phyloP scores from a whole-genome alignment of 2,797 vertebrate species.

The Protonibea diacanthus region DNA sequence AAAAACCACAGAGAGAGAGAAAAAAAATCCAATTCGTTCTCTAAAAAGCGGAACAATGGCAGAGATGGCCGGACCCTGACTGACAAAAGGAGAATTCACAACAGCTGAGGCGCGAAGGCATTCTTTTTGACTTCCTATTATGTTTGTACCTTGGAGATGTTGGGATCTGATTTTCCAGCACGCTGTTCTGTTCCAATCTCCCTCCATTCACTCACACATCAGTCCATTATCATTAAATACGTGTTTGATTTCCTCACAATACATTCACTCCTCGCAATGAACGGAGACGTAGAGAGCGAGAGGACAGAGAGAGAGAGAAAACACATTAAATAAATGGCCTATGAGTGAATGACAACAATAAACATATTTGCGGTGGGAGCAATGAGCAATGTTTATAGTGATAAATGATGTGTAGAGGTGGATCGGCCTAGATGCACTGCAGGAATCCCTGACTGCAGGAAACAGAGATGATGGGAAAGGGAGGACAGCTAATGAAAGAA shows the following conservation, averaged over 20 bases:
- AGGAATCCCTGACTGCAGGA: conserved; percentile 31
- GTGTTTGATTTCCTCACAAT: conserved; percentile 84
- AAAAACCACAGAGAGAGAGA: conserved; percentile 28
- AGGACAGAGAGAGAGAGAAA: conserved; percentile 44
- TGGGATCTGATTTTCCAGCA: conserved; percentile 82
- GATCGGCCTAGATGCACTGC: conserved; percentile 35
- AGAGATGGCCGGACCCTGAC: conserved; percentile 71
- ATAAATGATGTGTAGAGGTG: conserved; percentile 75
- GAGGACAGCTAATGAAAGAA: conserved; percentile 19
- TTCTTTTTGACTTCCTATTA: conserved; percentile 87
- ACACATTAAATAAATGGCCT: conserved; percentile 80
- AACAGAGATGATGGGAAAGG: background rate
- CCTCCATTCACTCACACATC: conserved; percentile 78
- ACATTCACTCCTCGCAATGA: conserved; percentile 64
- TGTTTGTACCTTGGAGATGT: conserved; percentile 83
- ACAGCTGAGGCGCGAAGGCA: conserved; percentile 81
- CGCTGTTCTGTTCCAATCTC: conserved; percentile 75
- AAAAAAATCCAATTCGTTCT: conserved; percentile 85
- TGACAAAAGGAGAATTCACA: conserved; percentile 86
- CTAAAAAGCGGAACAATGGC: conserved; percentile 83
- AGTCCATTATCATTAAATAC: conserved; percentile 86
- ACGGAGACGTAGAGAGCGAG: conserved; percentile 54
- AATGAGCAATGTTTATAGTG: conserved; percentile 81
- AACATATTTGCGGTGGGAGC: conserved; percentile 77
- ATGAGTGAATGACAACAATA: conserved; percentile 80